Conservation (phyloP, 2,113 vertebrate genomes). For the Pseudorhombus dupliciocellatus region DNA sequence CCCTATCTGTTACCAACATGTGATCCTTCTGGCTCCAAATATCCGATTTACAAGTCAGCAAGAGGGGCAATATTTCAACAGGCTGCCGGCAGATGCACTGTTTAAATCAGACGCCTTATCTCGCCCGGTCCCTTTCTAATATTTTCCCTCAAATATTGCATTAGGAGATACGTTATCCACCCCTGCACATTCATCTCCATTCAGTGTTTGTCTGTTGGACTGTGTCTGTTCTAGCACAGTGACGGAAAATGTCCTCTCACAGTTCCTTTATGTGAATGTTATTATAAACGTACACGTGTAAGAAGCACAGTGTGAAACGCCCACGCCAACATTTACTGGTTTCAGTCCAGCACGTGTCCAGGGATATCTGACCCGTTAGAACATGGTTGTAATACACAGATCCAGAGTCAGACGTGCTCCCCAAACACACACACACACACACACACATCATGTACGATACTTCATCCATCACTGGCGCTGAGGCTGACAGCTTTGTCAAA, state of each 20-base stretch:
- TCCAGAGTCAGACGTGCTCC: neutral
- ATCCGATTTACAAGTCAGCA: slow-evolving; percentile 62
- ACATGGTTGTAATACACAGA: neutral
- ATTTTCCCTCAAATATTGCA: slow-evolving; percentile 67
- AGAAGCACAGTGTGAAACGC: neutral
- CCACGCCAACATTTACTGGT: neutral
- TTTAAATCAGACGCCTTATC: slow-evolving; percentile 66
- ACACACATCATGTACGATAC: slow-evolving; percentile 32
- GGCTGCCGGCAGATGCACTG: slow-evolving; percentile 30
- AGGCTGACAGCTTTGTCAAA: slow-evolving; percentile 74
- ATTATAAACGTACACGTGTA: neutral
- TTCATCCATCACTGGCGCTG: slow-evolving; percentile 67
- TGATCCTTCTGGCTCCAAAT: slow-evolving; percentile 61
- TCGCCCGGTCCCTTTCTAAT: slow-evolving; percentile 58
- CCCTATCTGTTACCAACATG: slow-evolving; percentile 46
- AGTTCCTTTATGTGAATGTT: neutral
- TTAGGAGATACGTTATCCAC: slow-evolving; percentile 56
- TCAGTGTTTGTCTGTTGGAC: slow-evolving; percentile 43
- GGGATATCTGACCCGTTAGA: neutral
- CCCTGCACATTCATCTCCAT: slow-evolving; percentile 57
- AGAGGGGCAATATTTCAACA: slow-evolving; percentile 61
- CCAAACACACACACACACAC: slow-evolving; percentile 30
- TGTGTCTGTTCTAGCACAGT: slow-evolving; percentile 16
- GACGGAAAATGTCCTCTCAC: slow-evolving; percentile 28
- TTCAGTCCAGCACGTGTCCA: neutral